Evolutionary conservation across 2,797 vertebrate genomes (phyloP), one percentile per base, ranked within the genome.

Genomic region (Platyrinchus mystaceus): DNA sequence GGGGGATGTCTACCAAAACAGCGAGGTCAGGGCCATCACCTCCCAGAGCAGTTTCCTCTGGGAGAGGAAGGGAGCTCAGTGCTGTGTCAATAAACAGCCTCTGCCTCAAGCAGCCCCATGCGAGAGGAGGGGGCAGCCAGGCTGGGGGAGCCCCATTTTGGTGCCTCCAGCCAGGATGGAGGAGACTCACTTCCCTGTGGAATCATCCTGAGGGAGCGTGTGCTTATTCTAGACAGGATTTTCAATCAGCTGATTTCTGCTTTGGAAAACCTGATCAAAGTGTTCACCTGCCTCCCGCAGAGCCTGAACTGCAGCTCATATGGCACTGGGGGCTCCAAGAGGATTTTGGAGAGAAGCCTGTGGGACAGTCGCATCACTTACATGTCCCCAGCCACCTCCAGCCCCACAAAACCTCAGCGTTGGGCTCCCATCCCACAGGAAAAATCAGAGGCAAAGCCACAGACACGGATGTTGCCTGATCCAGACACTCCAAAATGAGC

Each of bases 1-100:
- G 27, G 18, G 80, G 83, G 37, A 21, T 14, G n/a, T 19, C 92
- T 64, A 55, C 71, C 56, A 46, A 84, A 93, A 80, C 70, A 87
- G 59, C 1, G 2, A 44, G 96, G 92, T 93, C 84, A 1, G 53
- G 90, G 91, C 92, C 27, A 6, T 71, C 13, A 1, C 21, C 74
- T 36, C 24, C 21, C 1, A 2, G 64, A 28, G 41, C 80, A 30
- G 41, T 77, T 92, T 95, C 92, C 80, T 95, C 95, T 82, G 92
- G 94, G 94, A 84, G 75, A 93, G 94, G 92, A 92, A 93, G 62
- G 41, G 63, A 64, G 47, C 63, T 64, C 28, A 2, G 50, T 1
- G 7, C 94, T 94, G 86, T 62, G 86, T 96, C 96, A 97, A 96
- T 56, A 97, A 96, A 96, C 87, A 66, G 3, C 60, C 6, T 32